phyloP scores from a whole-genome alignment of 2,797 vertebrate genomes.

The Trachops cirrhosus region DNA sequence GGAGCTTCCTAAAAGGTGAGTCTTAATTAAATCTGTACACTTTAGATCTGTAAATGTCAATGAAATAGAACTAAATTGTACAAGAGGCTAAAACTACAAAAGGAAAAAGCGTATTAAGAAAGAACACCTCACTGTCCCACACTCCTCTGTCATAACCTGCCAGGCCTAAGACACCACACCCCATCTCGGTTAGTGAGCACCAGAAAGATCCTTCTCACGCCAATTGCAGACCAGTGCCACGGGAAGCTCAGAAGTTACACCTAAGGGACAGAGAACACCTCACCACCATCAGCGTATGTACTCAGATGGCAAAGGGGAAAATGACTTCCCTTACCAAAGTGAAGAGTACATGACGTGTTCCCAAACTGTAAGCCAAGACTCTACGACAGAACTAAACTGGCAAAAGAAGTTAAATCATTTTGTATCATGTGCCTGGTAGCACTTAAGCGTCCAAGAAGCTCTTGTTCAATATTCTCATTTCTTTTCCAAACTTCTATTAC shows the following conservation, averaged over 20 bases:
- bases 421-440: background rate
- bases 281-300: background rate
- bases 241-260: background rate
- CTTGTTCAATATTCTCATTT: background rate
- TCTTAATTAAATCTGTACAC: background rate
- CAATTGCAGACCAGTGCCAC: background rate
- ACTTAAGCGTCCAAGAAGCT: background rate
- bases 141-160: background rate
- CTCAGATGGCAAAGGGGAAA: background rate
- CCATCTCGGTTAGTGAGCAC: background rate
- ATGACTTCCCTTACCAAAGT: no score
- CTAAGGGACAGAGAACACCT: background rate
- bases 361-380: background rate
- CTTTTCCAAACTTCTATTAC: conserved; percentile 24
- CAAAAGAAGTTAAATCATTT: background rate
- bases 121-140: background rate
- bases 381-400: background rate
- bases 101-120: background rate
- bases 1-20: background rate
- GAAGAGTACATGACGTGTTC: background rate
- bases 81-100: background rate
- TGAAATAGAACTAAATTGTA: background rate
- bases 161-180: background rate
- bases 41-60: background rate
- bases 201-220: background rate